These are phyloP conservation scores for Elgaria multicarinata DNA, from an alignment of 2,113 vertebrate genomes.

Conservation along the genomic window DNA sequence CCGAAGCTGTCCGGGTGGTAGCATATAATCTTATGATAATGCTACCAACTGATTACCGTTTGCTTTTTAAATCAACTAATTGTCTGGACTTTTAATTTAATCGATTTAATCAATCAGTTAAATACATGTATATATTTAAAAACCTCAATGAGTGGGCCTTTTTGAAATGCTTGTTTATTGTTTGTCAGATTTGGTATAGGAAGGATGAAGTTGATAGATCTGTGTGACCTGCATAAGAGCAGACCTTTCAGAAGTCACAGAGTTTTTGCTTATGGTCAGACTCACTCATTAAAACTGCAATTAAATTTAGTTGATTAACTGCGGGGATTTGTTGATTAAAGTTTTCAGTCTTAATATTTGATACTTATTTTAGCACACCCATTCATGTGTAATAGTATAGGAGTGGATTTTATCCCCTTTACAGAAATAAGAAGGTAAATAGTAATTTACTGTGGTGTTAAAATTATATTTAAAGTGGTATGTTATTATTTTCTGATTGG, in stretches of 20 bases:
- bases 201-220: neutral
- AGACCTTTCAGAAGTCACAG: neutral
- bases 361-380: neutral
- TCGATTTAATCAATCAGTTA: neutral
- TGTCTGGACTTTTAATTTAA: neutral
- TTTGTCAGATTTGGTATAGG: neutral
- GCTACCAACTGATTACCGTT: neutral
- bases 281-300: neutral
- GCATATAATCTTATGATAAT: too few relatives aligned
- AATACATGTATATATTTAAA: neutral
- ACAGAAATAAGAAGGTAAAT: conserved; percentile 35
- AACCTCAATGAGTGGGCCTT: neutral
- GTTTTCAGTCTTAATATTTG: conserved; percentile 3
- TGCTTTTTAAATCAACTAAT: neutral
- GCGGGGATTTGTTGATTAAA: neutral
- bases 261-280: neutral
- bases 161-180: neutral
- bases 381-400: conserved; percentile 1
- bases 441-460: conserved; percentile 60
- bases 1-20: too few relatives aligned
- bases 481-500: conserved; percentile 68
- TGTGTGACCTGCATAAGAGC: neutral
- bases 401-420: conserved; percentile 26
- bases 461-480: conserved; percentile 61
- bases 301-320: neutral